phyloP scores from a whole-genome alignment of 2,797 vertebrate genomes.

The Coregonus sp. region DNA sequence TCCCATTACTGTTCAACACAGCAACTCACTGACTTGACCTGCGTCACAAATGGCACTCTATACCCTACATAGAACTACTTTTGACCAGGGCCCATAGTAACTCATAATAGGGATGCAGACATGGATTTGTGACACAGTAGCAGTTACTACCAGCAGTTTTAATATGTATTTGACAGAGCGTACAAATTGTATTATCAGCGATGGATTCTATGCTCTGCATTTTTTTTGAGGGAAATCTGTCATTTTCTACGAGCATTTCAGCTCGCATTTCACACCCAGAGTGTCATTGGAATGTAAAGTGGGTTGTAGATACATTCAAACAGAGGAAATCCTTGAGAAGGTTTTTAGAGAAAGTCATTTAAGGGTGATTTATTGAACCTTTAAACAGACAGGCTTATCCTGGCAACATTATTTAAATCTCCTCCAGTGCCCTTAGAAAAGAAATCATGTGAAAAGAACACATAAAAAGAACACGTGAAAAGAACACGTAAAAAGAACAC shows the following conservation, averaged over 20 bases:
- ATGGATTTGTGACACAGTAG: slow-evolving; percentile 42
- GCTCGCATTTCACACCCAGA: slow-evolving; percentile 52
- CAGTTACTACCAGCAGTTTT: slow-evolving; percentile 52
- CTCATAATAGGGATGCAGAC: slow-evolving; percentile 16
- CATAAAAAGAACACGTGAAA: too few relatives aligned
- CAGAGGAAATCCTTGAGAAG: slow-evolving; percentile 53
- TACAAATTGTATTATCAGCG: slow-evolving; percentile 67
- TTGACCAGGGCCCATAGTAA: too few relatives aligned
- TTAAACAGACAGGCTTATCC: slow-evolving; percentile 44
- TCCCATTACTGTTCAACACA: slow-evolving; percentile 2
- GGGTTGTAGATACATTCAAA: slow-evolving; percentile 37
- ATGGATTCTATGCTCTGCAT: slow-evolving; percentile 53
- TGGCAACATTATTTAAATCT: neutral
- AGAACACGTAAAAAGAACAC: too few relatives aligned
- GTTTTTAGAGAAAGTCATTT: slow-evolving; percentile 35
- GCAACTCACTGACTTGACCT: too few relatives aligned
- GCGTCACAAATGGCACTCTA: too few relatives aligned
- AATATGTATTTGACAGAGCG: slow-evolving; percentile 63
- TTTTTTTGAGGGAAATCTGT: slow-evolving; percentile 48
- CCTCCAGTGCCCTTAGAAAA: too few relatives aligned
- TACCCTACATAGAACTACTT: too few relatives aligned
- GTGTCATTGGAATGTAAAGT: slow-evolving; percentile 68
- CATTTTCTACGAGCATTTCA: slow-evolving; percentile 60
- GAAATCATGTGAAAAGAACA: too few relatives aligned
- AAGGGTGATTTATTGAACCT: slow-evolving; percentile 65